Percentiles rank a stretch among this genome's conserved stretches.
Evolutionary conservation across 1,140 invertebrate genomes (phyloP).

Genomic region (Hycleus phaleratus): DNA sequence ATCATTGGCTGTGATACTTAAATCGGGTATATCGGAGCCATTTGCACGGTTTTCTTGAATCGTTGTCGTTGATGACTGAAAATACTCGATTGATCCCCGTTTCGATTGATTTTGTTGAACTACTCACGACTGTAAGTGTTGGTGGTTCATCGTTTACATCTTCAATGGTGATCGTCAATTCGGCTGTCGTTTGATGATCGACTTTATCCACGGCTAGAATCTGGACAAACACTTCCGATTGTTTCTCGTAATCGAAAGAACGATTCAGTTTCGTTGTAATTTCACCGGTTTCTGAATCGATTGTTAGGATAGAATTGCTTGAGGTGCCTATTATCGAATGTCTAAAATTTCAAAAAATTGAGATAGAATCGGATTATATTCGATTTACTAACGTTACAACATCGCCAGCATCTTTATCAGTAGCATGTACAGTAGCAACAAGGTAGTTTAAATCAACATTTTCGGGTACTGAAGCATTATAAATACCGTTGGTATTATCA

Average conservation of each 20-base stretch:
- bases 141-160: slow-evolving; percentile 54
- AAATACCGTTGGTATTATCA: slow-evolving; percentile 11
- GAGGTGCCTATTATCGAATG: slow-evolving; percentile 11
- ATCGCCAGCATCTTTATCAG: slow-evolving; percentile 45
- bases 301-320: slow-evolving; percentile 24
- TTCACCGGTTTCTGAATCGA: slow-evolving; percentile 42
- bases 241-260: slow-evolving; percentile 50
- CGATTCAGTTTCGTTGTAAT: slow-evolving; percentile 43
- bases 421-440: slow-evolving; percentile 40
- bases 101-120: neutral
- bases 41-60: slow-evolving; percentile 47
- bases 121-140: slow-evolving; percentile 40
- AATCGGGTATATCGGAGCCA: slow-evolving; percentile 36
- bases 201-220: slow-evolving; percentile 44
- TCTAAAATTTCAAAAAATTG: slow-evolving; percentile 7
- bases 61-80: slow-evolving; percentile 18
- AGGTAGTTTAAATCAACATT: slow-evolving; percentile 39
- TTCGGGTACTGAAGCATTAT: slow-evolving; percentile 42
- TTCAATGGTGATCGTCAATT: slow-evolving; percentile 45
- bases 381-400: slow-evolving; percentile 43
- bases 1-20: slow-evolving; percentile 44
- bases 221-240: slow-evolving; percentile 48
- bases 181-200: slow-evolving; percentile 43
- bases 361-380: neutral
- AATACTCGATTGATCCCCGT: neutral